Conservation (phyloP, 2,113 vertebrate genomes). For the Phaethornis superciliosus region DNA sequence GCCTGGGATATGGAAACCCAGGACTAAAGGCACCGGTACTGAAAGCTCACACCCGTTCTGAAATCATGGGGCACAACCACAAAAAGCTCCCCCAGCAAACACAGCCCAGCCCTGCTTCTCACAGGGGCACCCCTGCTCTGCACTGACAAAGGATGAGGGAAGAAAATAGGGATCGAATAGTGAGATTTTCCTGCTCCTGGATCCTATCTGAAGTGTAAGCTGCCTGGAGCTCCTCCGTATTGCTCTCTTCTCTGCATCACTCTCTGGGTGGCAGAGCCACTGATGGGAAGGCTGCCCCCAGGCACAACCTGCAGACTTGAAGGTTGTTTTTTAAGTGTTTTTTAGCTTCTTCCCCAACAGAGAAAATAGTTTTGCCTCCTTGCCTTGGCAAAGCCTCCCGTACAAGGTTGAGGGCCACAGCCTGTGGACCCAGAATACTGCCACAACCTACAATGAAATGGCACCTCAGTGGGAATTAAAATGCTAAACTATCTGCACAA, state of each 20-base stretch:
- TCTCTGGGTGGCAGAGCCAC: background rate
- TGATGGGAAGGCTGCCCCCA: background rate
- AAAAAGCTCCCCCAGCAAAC: background rate
- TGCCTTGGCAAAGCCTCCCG: background rate
- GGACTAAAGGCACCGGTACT: background rate
- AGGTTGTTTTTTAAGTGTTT: background rate
- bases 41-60: background rate
- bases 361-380: background rate
- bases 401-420: background rate
- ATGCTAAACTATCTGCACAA: background rate
- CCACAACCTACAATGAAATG: background rate
- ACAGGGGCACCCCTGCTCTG: background rate
- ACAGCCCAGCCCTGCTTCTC: background rate
- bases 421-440: background rate
- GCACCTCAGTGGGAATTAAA: background rate
- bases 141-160: background rate
- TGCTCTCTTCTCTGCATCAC: fast-evolving
- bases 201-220: background rate
- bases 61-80: background rate
- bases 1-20: fast-evolving
- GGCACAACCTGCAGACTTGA: background rate
- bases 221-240: background rate
- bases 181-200: background rate
- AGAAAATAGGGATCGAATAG: background rate
- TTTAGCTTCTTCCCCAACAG: background rate